Base-by-base conservation (phyloP, 2,888 invertebrate genomes). In the Anthoptus insignis region DNA sequence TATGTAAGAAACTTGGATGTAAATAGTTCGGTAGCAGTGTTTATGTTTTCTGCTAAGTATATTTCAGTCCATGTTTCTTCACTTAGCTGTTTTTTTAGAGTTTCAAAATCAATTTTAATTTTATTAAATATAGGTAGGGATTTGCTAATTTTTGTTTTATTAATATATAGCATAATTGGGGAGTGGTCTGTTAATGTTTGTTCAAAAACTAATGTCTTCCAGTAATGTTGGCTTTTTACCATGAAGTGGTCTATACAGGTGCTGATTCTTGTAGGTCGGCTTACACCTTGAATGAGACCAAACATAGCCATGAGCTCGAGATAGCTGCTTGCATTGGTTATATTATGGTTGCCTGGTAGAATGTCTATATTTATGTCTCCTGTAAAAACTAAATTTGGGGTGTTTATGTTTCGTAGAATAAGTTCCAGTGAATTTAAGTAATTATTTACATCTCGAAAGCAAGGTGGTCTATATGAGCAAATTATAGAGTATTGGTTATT, bases 181-280 rank as follows among this genome's bases (percentile, higher is more conserved):
- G 54, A 63, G 8, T 63, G 56, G 16, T 63, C 56, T 6, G 63
- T 63, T 14, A 61, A 13, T 11, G 11, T 45, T n/a, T 63, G n/a
- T 3, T 54, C 34, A 45, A 63, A 63, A 11, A 63, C 63, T 19
- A 63, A 1, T 1, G 63, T 63, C 56, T 63, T 24, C 16, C 19
- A 22, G 9, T 16, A 2, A n/a, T 13, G 29, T 22, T 11, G 11
- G 42, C 27, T 27, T 56, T 65, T 65, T 4, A 65, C 47, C 65
- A 60, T 65, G n/a, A 65, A 49, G n/a, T 65, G 65, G 56, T 65
- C 65, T 7, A 65, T 53, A 21, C 59, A 65, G 24, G 65, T 19
- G 8, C 13, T 60, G 3, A 49, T 4, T 16, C 65, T 22, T 2
- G 65, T 60, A 21, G 65, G 65, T 9, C 27, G 9, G 14, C 37